Evolutionary conservation across 2,888 invertebrate genomes (phyloP), one percentile per base, ranked within the genome.

Genomic region (Allophyes oxyacanthae): DNA sequence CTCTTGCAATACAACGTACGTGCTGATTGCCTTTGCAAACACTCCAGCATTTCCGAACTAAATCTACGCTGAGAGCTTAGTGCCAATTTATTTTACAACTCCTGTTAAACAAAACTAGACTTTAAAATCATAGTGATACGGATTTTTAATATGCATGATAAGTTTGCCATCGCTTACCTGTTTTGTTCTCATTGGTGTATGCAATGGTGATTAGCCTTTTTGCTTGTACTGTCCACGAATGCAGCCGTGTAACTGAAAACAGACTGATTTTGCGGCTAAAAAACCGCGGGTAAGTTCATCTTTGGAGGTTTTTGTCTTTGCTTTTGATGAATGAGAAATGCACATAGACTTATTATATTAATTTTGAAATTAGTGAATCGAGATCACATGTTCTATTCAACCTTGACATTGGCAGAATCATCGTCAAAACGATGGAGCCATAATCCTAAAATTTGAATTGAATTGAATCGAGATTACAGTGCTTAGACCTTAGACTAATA

Each of bases 11-110:
- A 71, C 52, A 60, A 41, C 45, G 52, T 63, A 71, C 67, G 71
- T 74, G 77, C 77, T 77, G 81, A 81, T 81, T 80, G 77, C 71
- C 76, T 69, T 73, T 63, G 72, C 76, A 78, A 76, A 78, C 74
- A 80, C 78, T 64, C 63, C 69, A 52, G 55, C 71, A 65, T 76
- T 79, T 72, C 65, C 64, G 75, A 76, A 79, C 78, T 64, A 72
- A 80, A 77, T 72, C 73, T 64, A 60, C 71, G 45, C 46, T 37
- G 51, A 51, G 58, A 62, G 57, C 45, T 70, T 54, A 44, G 13
- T n/a, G 33, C 72, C 52, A 68, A 59, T 63, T 70, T 68, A 55
- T 42, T 53, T 46, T 10, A 53, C 38, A 25, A 25, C 20, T 34
- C 37, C 9, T 10, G 37, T 15, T 46, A 51, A 2, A 46, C 57